Percentiles rank a stretch among this genome's conserved stretches.
Evolutionary conservation across 2,113 vertebrate species (phyloP).

Genomic region (Phrynosoma platyrhinos): DNA sequence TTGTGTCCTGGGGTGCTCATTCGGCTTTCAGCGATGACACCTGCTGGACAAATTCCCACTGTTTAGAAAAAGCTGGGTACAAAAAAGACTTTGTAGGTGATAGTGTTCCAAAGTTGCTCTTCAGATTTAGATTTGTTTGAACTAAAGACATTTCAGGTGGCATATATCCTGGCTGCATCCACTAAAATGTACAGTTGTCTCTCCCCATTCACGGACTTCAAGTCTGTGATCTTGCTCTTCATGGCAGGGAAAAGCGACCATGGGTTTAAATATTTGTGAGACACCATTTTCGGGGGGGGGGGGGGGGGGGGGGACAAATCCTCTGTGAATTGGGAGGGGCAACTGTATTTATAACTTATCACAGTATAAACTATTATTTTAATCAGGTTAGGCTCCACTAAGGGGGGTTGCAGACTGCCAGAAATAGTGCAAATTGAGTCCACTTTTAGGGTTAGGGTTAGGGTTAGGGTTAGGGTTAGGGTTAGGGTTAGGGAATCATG

Average conservation of each 20-base stretch:
- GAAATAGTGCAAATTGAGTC: too few relatives aligned
- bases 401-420: too few relatives aligned
- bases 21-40: not conserved
- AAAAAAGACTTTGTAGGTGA: not conserved
- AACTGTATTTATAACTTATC: not conserved
- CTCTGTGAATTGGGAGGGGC: too few relatives aligned
- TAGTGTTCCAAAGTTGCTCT: not conserved
- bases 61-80: not conserved
- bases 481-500: too few relatives aligned
- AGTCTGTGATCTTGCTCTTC: too few relatives aligned
- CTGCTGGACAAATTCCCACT: not conserved
- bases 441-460: too few relatives aligned
- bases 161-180: not conserved
- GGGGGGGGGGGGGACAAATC: too few relatives aligned
- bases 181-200: not conserved
- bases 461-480: too few relatives aligned
- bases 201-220: too few relatives aligned
- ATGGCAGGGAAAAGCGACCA: too few relatives aligned
- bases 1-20: not conserved
- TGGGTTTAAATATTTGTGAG: too few relatives aligned
- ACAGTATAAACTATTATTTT: not conserved
- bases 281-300: too few relatives aligned
- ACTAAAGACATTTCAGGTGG: not conserved
- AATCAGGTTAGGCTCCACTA: not conserved
- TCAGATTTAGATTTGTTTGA: not conserved